phyloP scores from a whole-genome alignment of 2,113 vertebrate species.

The Cisticola juncidis region DNA sequence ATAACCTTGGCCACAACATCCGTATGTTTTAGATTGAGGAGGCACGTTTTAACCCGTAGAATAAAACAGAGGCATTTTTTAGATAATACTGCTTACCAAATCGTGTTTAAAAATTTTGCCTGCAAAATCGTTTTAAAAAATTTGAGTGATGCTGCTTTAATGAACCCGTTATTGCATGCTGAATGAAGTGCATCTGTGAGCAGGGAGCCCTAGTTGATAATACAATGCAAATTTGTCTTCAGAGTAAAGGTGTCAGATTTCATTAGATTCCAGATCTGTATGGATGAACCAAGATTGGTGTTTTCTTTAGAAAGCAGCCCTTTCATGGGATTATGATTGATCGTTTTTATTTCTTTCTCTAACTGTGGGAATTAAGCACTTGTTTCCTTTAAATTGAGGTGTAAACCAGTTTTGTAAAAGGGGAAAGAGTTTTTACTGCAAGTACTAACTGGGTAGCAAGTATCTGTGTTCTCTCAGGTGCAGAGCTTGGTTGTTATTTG shows the following conservation, averaged over 20 bases:
- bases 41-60: neutral
- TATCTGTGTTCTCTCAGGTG: neutral
- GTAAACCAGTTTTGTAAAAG: neutral
- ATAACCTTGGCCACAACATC: slow-evolving; percentile 47
- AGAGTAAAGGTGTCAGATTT: slow-evolving; percentile 61
- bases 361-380: slow-evolving; percentile 20
- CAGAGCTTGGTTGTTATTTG: neutral
- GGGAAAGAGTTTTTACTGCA: neutral
- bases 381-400: slow-evolving; percentile 16
- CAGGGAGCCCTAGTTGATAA: neutral
- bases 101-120: neutral
- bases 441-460: neutral
- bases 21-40: neutral
- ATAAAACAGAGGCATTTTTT: neutral
- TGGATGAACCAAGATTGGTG: slow-evolving; percentile 35
- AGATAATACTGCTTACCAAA: neutral
- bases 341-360: neutral
- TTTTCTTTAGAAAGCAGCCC: slow-evolving; percentile 56
- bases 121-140: neutral
- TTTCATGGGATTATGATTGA: slow-evolving; percentile 65
- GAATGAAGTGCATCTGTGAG: slow-evolving; percentile 26
- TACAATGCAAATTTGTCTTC: slow-evolving; percentile 58
- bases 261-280: slow-evolving; percentile 56
- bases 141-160: neutral
- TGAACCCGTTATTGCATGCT: neutral